Conservation (phyloP, 2,888 invertebrate species). For the Hirtodrosophila cameraria region DNA sequence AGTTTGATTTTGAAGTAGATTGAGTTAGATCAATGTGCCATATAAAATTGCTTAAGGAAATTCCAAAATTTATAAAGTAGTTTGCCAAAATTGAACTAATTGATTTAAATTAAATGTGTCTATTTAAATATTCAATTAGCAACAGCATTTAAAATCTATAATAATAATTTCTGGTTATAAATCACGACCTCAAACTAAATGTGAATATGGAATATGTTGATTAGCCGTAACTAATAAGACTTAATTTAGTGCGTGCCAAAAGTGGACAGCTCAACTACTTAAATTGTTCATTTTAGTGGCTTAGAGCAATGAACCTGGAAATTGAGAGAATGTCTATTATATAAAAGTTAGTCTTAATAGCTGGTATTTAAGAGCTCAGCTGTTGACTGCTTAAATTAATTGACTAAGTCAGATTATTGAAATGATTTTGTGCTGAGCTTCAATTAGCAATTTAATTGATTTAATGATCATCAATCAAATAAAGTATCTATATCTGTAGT, state of each 20-base stretch:
- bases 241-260: constrained; percentile 38
- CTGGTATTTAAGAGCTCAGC: constrained; percentile 13
- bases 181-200: background rate
- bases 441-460: constrained; percentile 33
- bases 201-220: constrained; percentile 14
- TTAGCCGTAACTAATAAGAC: constrained; percentile 46
- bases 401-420: constrained; percentile 8
- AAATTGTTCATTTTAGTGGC: constrained; percentile 23
- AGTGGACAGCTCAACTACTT: constrained; percentile 36
- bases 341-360: constrained; percentile 27
- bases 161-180: constrained; percentile 16
- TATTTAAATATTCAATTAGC: constrained; percentile 25
- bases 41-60: too few relatives aligned
- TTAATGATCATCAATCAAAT: constrained; percentile 41
- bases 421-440: constrained; percentile 19
- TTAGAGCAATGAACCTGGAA: constrained; percentile 61
- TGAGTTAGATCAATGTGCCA: too few relatives aligned
- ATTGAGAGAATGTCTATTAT: constrained; percentile 25
- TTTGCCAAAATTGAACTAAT: too few relatives aligned
- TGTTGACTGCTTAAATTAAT: constrained; percentile 35
- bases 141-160: constrained; percentile 22
- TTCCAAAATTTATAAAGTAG: too few relatives aligned
- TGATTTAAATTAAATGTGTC: background rate
- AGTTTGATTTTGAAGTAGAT: too few relatives aligned
- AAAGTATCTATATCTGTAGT: background rate